phyloP scores from a whole-genome alignment of 2,888 invertebrate genomes.

The Andrena trimmerana region DNA sequence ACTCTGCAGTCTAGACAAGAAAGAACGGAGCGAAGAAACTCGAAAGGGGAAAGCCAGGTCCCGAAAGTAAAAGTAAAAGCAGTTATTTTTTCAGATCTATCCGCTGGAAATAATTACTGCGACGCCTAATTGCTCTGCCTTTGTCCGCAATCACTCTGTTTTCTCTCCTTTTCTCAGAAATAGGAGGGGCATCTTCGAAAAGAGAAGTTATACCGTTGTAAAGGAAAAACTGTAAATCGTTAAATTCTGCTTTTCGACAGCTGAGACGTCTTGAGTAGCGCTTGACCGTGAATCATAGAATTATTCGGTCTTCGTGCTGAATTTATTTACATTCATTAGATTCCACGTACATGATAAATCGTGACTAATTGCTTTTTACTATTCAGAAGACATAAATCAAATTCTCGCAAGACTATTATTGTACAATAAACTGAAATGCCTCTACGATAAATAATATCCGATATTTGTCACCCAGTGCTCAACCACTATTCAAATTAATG shows the following conservation, averaged over 20 bases:
- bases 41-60: conserved; percentile 34
- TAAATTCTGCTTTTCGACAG: not conserved
- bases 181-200: not conserved
- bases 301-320: not conserved
- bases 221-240: not conserved
- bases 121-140: conserved; percentile 30
- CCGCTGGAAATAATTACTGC: conserved; percentile 45
- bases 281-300: not conserved
- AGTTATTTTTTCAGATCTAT: conserved; percentile 24
- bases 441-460: too few species aligned
- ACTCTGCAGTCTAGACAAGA: not conserved
- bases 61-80: conserved; percentile 50
- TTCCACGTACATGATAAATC: not conserved
- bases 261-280: not conserved
- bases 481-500: too few species aligned
- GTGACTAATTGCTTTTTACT: not conserved
- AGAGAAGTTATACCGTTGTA: not conserved
- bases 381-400: not conserved
- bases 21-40: conserved; percentile 12
- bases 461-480: too few species aligned
- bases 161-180: not conserved
- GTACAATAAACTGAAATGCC: not conserved
- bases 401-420: not conserved
- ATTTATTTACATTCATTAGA: conserved; percentile 18
- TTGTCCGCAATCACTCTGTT: not conserved